phyloP scores from a whole-genome alignment of 2,113 vertebrate genomes.

The Semicossyphus pulcher region DNA sequence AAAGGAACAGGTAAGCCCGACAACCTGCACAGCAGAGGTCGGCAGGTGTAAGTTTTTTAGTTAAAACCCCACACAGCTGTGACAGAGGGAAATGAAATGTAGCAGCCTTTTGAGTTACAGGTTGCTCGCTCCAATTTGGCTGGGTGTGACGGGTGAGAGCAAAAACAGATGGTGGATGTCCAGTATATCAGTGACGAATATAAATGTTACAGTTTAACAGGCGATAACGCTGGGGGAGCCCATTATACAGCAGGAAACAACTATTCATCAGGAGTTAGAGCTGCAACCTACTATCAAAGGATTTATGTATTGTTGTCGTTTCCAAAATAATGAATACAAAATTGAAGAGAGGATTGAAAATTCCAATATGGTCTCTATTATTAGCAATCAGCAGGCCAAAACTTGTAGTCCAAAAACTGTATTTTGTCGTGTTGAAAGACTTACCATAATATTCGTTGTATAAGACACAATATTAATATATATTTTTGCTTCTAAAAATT shows the following conservation, averaged over 20 bases:
- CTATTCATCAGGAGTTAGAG: not conserved
- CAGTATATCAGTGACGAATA: not conserved
- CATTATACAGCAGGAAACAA: not conserved
- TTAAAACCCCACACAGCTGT: not conserved
- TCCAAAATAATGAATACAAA: no score
- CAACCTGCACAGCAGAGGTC: not conserved
- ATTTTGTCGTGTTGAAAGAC: no score
- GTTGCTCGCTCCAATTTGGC: not conserved
- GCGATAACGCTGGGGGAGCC: not conserved
- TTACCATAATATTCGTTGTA: no score
- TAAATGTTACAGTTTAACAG: not conserved
- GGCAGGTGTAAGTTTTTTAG: no score
- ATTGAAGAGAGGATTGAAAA: no score
- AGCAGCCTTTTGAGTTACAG: not conserved
- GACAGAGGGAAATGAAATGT: not conserved
- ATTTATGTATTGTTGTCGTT: not conserved
- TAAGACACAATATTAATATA: no score
- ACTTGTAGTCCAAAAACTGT: no score
- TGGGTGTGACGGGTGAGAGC: not conserved
- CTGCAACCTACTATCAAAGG: not conserved
- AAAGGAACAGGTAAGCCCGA: constrained; percentile 93
- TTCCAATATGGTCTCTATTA: no score
- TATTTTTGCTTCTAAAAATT: no score
- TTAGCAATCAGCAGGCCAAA: no score
- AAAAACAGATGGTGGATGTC: not conserved